These are phyloP conservation scores for Sinella curviseta DNA, from an alignment of 1,140 invertebrate species.

Conservation along the genomic window DNA sequence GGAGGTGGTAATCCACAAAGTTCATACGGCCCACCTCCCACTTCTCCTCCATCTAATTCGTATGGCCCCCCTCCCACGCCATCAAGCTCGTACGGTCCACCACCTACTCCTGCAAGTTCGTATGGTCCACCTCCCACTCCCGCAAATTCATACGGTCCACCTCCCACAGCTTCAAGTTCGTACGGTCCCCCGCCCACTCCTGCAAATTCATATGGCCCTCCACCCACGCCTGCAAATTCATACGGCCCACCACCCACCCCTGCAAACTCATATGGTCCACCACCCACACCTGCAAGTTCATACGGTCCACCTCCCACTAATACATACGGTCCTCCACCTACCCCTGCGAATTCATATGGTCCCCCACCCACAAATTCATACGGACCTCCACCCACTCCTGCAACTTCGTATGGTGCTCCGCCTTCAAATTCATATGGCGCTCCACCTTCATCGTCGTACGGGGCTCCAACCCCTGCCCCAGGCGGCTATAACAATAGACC, in stretches of 20 bases:
- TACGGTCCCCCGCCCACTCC: not conserved
- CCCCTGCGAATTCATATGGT: not conserved
- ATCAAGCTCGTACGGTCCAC: not conserved
- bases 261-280: not conserved
- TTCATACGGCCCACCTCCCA: not conserved
- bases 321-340: not conserved
- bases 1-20: not conserved
- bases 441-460: not conserved
- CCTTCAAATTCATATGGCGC: not conserved
- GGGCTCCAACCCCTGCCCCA: not conserved
- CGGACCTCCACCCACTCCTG: not conserved
- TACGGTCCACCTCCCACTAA: not conserved
- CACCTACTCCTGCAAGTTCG: not conserved
- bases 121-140: not conserved
- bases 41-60: not conserved
- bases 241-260: not conserved
- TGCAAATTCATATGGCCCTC: too few species aligned
- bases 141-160: not conserved
- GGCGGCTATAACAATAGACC: not conserved
- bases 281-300: not conserved
- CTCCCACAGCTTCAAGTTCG: not conserved
- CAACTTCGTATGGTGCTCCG: too few species aligned
- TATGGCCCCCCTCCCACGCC: not conserved
- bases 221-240: not conserved
- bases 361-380: not conserved